Base-by-base conservation (phyloP, 2,797 vertebrate species). In the Micromesistius poutassou region DNA sequence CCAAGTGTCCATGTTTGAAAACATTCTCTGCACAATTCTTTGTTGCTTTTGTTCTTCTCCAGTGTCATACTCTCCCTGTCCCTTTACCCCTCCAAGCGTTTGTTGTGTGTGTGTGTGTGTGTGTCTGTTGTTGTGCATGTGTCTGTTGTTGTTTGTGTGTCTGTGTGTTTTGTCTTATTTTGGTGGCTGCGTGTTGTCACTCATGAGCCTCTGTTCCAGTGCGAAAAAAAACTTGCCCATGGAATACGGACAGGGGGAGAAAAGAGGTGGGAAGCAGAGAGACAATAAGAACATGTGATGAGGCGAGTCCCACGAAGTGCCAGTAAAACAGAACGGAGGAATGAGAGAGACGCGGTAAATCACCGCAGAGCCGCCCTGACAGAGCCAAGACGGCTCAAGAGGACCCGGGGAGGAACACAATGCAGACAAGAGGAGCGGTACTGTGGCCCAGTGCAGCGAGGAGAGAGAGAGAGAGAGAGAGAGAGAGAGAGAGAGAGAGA, bases 391-490 rank as follows among this genome's bases (percentile, higher is more conserved):
- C 71, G 80, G 73, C 77, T 82, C 38, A 73, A 85, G 80, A 76
- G 84, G 78, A 84, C 78, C 84, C 73, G 74, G 72, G 76, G 72
- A 84, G 74, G 78, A 89, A 88, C 87, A 85, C 87, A 90, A 85
- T 89, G 86, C 89, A 89, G 90, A 86, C 84, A 77, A 7, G 14
- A 50, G 42, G 42, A 7, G 13, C 12, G 38, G 4, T 50, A 1
- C 42, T 50, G 42, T 50, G 42, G 42, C 42, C 42, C 42, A 2
- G 42, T 50, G 42, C 42, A 19, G 4, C 42, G 42, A 22, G 50
- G 8, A 7, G 19, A 55, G 42, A 55, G 50, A 55, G 22, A n/a
- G 4, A 55, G 19, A 7, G 42, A 50, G 42, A 55, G 22, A 55
- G 4, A n/a, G 22, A 55, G 50, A 55, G 22, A 19, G 1, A 55